Percentiles rank a stretch among this genome's conserved stretches.
Evolutionary conservation across 1,140 invertebrate species (phyloP).

Genomic region (Penaeus indicus): DNA sequence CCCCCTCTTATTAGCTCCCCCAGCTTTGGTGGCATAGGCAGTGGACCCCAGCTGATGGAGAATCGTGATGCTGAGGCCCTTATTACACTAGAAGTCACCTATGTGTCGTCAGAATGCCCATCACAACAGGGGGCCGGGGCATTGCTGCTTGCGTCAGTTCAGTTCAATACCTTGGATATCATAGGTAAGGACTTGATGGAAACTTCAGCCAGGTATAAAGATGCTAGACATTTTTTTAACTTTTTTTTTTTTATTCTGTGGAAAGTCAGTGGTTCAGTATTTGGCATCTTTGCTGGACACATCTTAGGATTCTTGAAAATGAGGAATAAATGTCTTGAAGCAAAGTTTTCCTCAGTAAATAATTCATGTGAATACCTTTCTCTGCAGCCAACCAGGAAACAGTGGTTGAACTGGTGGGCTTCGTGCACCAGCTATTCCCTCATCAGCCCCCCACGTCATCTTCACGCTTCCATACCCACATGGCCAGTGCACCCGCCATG

Average conservation of each 20-base stretch:
- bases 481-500: not conserved
- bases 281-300: no score
- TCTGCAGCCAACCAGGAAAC: constrained; percentile 91
- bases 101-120: constrained; percentile 76
- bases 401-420: constrained; percentile 91
- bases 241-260: no score
- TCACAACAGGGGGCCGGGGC: constrained; percentile 69
- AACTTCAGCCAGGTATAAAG: not conserved
- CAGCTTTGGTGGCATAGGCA: constrained; percentile 57
- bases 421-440: constrained; percentile 82
- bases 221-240: not conserved
- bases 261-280: no score
- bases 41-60: constrained; percentile 67
- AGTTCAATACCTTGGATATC: constrained; percentile 95
- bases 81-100: constrained; percentile 85
- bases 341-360: not conserved
- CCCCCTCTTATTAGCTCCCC: constrained; percentile 50
- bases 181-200: constrained; percentile 73
- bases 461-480: not conserved
- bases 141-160: constrained; percentile 76
- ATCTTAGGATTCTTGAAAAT: no score
- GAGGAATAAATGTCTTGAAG: no score
- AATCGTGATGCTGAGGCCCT: constrained; percentile 82
- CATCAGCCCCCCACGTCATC: constrained; percentile 34
- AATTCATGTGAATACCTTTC: constrained; percentile 6